phyloP scores from a whole-genome alignment of 2,797 vertebrate species.

The Falco columbarius region DNA sequence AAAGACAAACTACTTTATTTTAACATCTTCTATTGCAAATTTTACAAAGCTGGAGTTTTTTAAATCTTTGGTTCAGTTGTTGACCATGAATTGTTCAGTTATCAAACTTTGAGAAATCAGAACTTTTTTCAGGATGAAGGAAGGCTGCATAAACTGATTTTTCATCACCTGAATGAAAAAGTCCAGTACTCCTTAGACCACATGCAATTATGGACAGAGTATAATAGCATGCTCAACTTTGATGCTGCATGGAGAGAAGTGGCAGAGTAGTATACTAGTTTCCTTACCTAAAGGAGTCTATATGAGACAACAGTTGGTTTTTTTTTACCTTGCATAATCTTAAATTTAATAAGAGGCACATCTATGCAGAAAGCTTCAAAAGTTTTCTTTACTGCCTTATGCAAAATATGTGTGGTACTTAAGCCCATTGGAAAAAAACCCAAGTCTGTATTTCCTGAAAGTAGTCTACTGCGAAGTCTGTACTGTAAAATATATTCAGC shows the following conservation, averaged over 20 bases:
- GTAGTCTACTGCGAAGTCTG: neutral
- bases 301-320: neutral
- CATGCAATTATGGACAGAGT: neutral
- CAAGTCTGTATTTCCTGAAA: neutral
- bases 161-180: neutral
- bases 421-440: neutral
- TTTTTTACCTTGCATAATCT: neutral
- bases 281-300: neutral
- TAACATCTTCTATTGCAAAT: neutral
- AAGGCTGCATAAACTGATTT: neutral
- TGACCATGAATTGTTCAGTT: neutral
- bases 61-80: neutral
- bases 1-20: slow-evolving; percentile 5
- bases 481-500: neutral
- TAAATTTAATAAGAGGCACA: neutral
- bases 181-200: neutral
- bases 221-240: neutral
- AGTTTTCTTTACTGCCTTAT: neutral
- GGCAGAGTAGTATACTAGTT: neutral
- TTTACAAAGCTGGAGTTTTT: neutral
- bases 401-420: neutral
- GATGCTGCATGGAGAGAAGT: neutral
- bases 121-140: neutral
- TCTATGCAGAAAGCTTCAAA: neutral
- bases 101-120: neutral